Evolutionary conservation across 1,140 invertebrate species (phyloP), one percentile per base, ranked within the genome.

Genomic region (Oryctes rhinoceros): DNA sequence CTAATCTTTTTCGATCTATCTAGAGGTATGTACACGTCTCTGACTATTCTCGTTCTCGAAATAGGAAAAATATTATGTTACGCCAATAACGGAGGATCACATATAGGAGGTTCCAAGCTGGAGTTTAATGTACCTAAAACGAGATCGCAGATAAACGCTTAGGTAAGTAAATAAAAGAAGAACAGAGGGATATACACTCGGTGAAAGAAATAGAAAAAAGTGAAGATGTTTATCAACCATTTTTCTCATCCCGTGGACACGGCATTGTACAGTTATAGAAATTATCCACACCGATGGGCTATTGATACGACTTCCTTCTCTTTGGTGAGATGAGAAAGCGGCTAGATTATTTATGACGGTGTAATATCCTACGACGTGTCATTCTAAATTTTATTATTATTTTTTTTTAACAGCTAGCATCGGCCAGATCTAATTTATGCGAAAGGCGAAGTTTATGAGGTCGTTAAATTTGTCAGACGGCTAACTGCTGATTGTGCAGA

Each of bases 11-110:
- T 67, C 65, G 20, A 67, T 67, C 65, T 67, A 35, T 24, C 13
- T 67, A 44, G 39, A 30, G 24, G 24, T 30, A 30, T 30, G 24
- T 30, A 6, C 65, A 24, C 65, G 10, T 24, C 18, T 35, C 65
- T 13, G 65, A 24, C 18, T 20, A 3, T 67, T 18, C 30, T 15
- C 30, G 18, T 67, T 67, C 65, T 67, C 65, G 65, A 67, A 53
- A 67, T 67, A 35, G 65, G 20, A 67, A 67, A 67, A 67, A 67
- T 67, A 67, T 67, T 67, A 67, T 67, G 65, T 67, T 67, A 67
- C 65, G 65, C 65, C 65, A 67, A 67, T 67, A 67, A 67, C 30
- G 11, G 65, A 13, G 39, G 39, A 44, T 44, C 39, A 10, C 39
- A 44, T 30, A 65, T 67, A 67, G 65, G 20, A 67, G 65, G 10